A percentile compares a stretch with the other conserved stretches of the same genome.
These are phyloP conservation scores for Muscicapa adusta DNA, from an alignment of 2,113 vertebrate genomes.

Conservation along the genomic window DNA sequence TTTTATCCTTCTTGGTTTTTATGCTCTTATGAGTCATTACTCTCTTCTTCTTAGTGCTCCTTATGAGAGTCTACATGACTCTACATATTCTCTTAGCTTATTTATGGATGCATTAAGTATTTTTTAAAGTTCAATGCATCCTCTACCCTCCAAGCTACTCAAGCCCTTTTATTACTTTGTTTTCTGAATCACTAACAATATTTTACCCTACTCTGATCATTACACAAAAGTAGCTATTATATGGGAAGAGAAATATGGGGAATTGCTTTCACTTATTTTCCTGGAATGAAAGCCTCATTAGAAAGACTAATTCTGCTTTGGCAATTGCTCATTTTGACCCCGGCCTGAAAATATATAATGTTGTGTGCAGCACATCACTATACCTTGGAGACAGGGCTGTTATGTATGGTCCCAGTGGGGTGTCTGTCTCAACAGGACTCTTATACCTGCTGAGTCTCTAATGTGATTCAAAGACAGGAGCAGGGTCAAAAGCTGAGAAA, in stretches of 20 bases:
- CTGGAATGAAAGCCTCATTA: constrained; percentile 46
- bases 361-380: not conserved
- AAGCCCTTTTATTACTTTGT: constrained; percentile 41
- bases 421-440: not conserved
- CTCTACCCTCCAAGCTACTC: constrained; percentile 12
- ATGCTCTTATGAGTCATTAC: constrained; percentile 11
- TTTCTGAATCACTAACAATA: constrained; percentile 24
- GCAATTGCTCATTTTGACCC: constrained; percentile 6
- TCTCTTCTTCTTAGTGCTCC: not conserved
- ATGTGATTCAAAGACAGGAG: not conserved
- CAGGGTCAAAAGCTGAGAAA: not conserved
- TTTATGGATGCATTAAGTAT: constrained; percentile 52
- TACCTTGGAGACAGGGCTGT: not conserved
- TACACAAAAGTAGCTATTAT: constrained; percentile 18
- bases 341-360: not conserved
- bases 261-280: not conserved
- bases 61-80: not conserved
- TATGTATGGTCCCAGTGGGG: not conserved
- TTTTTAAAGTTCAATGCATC: constrained; percentile 38
- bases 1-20: not conserved
- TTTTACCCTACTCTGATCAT: constrained; percentile 27
- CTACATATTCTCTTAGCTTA: constrained; percentile 9
- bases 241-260: not conserved
- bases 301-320: constrained; percentile 3
- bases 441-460: constrained; percentile 12